These are phyloP conservation scores for Ammodytes dubius DNA, from an alignment of 2,113 vertebrate genomes.

Conservation along the genomic window DNA sequence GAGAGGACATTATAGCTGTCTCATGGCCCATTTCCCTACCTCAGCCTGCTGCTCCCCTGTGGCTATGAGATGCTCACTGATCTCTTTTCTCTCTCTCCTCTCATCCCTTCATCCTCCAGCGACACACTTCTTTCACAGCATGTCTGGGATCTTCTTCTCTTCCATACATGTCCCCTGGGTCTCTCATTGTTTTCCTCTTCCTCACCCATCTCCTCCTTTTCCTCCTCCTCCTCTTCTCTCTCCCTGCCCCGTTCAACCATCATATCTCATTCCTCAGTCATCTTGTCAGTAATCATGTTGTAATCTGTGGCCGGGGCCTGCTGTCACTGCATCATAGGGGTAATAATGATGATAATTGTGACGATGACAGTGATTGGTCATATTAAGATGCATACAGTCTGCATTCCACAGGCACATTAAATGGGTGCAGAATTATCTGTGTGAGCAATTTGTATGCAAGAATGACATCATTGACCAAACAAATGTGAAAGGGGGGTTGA, in stretches of 20 bases:
- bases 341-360: conserved; percentile 57
- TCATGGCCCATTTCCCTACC: conserved; percentile 73
- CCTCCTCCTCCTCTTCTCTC: conserved; percentile 10
- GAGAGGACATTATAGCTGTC: conserved; percentile 72
- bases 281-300: conserved; percentile 57
- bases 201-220: conserved; percentile 21
- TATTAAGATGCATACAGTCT: conserved; percentile 48
- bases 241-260: conserved; percentile 15
- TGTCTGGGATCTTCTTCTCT: neutral
- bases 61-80: conserved; percentile 56
- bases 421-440: conserved; percentile 21
- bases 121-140: conserved; percentile 37
- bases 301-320: conserved; percentile 56
- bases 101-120: conserved; percentile 39
- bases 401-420: conserved; percentile 29
- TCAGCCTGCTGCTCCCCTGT: conserved; percentile 60
- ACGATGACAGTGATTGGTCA: conserved; percentile 51
- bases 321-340: conserved; percentile 59
- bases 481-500: conserved; percentile 28
- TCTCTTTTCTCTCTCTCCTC: conserved; percentile 26
- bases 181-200: conserved; percentile 5
- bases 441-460: conserved; percentile 2
- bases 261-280: conserved; percentile 43
- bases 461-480: conserved; percentile 24
- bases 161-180: neutral